These are phyloP conservation scores for Lipophrys pholis DNA, from an alignment of 2,113 vertebrate species.

Conservation along the genomic window DNA sequence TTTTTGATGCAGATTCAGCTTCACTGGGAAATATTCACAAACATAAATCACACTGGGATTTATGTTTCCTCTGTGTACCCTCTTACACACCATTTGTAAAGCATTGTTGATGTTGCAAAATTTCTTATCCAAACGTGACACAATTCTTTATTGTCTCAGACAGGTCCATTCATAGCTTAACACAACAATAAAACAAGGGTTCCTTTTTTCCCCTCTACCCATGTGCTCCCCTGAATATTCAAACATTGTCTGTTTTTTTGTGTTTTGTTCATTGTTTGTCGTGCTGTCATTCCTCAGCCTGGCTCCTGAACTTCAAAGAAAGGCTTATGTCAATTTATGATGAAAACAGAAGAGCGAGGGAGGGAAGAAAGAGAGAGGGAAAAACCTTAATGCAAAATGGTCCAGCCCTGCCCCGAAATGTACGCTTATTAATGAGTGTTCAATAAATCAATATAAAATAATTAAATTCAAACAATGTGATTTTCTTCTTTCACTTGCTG, in stretches of 20 bases:
- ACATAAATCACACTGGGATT: slow-evolving; percentile 68
- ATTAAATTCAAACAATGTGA: slow-evolving; percentile 78
- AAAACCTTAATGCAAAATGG: slow-evolving; percentile 52
- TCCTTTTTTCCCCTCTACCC: slow-evolving; percentile 55
- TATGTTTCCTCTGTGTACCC: slow-evolving; percentile 65
- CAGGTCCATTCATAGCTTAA: slow-evolving; percentile 78
- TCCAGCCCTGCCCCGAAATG: slow-evolving; percentile 40
- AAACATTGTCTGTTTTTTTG: slow-evolving; percentile 42
- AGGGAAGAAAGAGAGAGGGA: slow-evolving; percentile 18
- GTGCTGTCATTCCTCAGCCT: slow-evolving; percentile 77
- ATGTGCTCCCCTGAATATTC: slow-evolving; percentile 79
- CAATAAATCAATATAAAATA: slow-evolving; percentile 81
- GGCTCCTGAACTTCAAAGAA: slow-evolving; percentile 79
- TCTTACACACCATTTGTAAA: slow-evolving; percentile 75
- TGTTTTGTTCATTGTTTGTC: slow-evolving; percentile 84
- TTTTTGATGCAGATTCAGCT: slow-evolving; percentile 29
- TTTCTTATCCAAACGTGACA: slow-evolving; percentile 73
- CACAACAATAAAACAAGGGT: slow-evolving; percentile 80
- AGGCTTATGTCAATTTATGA: slow-evolving; percentile 76
- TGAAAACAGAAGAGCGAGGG: slow-evolving; percentile 69
- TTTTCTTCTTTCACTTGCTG: slow-evolving; percentile 46
- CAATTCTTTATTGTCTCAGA: slow-evolving; percentile 80
- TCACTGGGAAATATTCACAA: slow-evolving; percentile 25
- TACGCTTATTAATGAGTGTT: slow-evolving; percentile 72
- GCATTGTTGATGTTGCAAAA: slow-evolving; percentile 74